phyloP scores from a whole-genome alignment of 2,888 invertebrate genomes.

The Hydriomena furcata region DNA sequence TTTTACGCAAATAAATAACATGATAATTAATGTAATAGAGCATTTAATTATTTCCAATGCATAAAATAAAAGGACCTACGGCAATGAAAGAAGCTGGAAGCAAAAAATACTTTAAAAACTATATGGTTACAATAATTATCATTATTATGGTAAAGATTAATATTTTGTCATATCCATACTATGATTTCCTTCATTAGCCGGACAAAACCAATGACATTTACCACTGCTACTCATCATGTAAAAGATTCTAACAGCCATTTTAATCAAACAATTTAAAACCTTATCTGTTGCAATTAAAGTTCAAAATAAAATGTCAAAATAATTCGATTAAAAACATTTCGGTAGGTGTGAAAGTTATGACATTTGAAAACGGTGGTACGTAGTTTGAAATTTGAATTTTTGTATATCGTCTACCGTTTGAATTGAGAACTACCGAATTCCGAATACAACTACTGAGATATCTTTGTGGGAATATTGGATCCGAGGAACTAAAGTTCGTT shows the following conservation, averaged over 20 bases:
- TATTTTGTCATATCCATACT: conserved; percentile 41
- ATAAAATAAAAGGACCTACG: no score
- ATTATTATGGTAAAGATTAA: no score
- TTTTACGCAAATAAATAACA: no score
- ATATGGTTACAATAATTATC: no score
- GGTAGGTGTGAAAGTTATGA: conserved; percentile 71
- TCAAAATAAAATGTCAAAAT: conserved; percentile 24
- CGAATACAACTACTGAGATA: no score
- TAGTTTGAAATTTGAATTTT: conserved; percentile 58
- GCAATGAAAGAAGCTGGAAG: no score
- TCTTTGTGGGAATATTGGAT: neutral
- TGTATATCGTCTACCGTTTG: conserved; percentile 46
- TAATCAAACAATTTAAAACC: conserved; percentile 6
- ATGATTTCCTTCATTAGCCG: conserved; percentile 66
- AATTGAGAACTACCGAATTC: conserved; percentile 29
- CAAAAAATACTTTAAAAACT: no score
- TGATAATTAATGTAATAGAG: no score
- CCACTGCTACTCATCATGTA: conserved; percentile 41
- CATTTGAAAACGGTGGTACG: conserved; percentile 66
- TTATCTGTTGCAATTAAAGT: accelerated
- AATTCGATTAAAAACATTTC: conserved; percentile 36
- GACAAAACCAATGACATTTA: conserved; percentile 80
- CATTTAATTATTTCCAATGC: no score
- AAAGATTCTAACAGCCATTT: conserved; percentile 38
- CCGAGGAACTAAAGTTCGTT: neutral